phyloP scores from a whole-genome alignment of 2,888 invertebrate species.

The Onchidella celtica region DNA sequence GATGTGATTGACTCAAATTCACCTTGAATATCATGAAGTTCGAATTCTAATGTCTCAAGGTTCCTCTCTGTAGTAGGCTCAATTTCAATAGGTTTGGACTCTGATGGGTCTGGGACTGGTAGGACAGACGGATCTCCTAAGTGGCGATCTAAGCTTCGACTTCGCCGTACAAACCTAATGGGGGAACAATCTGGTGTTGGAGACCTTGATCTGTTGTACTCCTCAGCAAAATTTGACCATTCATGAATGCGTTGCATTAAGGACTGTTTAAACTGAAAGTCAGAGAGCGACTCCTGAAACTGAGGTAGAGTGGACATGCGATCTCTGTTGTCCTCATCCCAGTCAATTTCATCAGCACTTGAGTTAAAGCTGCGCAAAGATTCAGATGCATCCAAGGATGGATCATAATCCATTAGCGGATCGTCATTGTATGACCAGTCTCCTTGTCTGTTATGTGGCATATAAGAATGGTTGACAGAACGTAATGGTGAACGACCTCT shows the following conservation, averaged over 20 bases:
- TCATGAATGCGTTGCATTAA: constrained; percentile 66
- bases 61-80: constrained; percentile 59
- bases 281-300: constrained; percentile 57
- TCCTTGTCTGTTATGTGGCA: constrained; percentile 21
- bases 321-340: constrained; percentile 50
- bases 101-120: constrained; percentile 24
- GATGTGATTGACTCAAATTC: constrained; percentile 70
- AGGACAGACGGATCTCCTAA: constrained; percentile 58
- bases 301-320: constrained; percentile 58
- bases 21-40: constrained; percentile 69
- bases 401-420: constrained; percentile 43
- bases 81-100: constrained; percentile 50
- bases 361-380: constrained; percentile 57
- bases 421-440: constrained; percentile 37
- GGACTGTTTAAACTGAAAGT: constrained; percentile 63
- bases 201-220: constrained; percentile 57
- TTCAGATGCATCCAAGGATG: constrained; percentile 53
- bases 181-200: constrained; percentile 61
- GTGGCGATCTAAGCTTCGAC: constrained; percentile 60
- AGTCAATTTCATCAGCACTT: constrained; percentile 52
- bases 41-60: constrained; percentile 64
- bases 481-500: constrained; percentile 20
- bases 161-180: constrained; percentile 53
- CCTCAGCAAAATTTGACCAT: constrained; percentile 61
- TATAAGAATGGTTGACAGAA: constrained; percentile 13